Conservation (phyloP, 2,888 invertebrate species). For the Pegoplata infirma region DNA sequence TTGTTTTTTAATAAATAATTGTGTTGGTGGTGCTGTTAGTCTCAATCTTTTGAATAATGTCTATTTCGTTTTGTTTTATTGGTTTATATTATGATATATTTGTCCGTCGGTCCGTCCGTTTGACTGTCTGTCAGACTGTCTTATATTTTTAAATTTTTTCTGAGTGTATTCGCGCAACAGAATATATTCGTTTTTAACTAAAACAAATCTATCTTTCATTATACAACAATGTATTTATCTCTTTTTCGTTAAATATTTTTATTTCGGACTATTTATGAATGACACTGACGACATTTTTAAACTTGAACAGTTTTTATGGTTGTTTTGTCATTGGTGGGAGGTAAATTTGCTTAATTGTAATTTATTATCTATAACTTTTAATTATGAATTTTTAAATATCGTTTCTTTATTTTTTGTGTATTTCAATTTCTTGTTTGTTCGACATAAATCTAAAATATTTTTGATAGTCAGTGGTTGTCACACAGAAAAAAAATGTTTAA, state of each 20-base stretch:
- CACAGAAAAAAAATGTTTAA: too few relatives aligned
- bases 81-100: constrained; percentile 47
- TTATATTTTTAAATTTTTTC: constrained; percentile 10
- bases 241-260: constrained; percentile 11
- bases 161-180: neutral
- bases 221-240: constrained; percentile 47
- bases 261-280: constrained; percentile 63
- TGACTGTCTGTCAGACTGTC: constrained; percentile 1
- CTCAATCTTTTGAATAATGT: constrained; percentile 41
- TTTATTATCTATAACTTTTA: constrained; percentile 64
- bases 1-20: neutral
- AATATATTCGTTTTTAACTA: constrained; percentile 12
- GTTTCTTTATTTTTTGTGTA: neutral
- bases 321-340: constrained; percentile 64
- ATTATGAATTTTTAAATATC: constrained; percentile 51
- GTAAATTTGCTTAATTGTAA: constrained; percentile 66
- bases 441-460: neutral
- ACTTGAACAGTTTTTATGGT: constrained; percentile 58
- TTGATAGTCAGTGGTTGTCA: too few relatives aligned
- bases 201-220: constrained; percentile 44
- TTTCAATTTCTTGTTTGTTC: neutral
- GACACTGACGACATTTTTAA: constrained; percentile 65
- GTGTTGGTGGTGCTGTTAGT: neutral
- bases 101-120: constrained; percentile 7
- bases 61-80: constrained; percentile 45